Evolutionary conservation across 1,140 invertebrate genomes (phyloP), one percentile per base, ranked within the genome.

Genomic region (Phymorhynchus buccinoides): DNA sequence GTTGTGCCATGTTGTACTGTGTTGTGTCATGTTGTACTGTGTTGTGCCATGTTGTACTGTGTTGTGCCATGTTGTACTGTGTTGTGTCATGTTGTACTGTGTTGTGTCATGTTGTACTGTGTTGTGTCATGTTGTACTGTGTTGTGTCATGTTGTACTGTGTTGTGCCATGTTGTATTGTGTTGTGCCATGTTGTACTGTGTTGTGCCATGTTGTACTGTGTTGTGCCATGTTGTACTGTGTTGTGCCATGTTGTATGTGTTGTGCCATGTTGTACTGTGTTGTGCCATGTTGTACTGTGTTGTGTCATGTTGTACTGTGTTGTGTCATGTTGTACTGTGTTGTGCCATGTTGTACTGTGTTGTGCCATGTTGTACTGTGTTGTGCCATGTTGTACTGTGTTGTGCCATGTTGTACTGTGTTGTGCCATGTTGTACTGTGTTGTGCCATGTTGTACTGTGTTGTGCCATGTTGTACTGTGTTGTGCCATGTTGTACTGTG

Each of bases 31-130:
- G 18, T 48, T 48, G 44, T 48, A 18, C 18, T 48, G 44, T 48
- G 18, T 39, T 79, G 6, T 71, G 35, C 16, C 30, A 39, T 39
- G 41, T 86, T 62, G 78, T 62, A 16, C 68, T 81, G 84, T 39
- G 78, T 42, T 80, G 79, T 80, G 18, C 18, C 41, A 7, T 80
- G 39, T 32, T 39, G 16, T 14, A 22, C 3, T 62, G 37, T 79
- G n/a, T 73, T 22, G 18, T 37, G 1, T n/a, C n/a, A n/a, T n/a
- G 18, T 62, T 3, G 6, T 32, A 39, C 62, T 66, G 7, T 62
- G 35, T 35, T 82, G 0, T 56, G 7, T 52, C 30, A 1, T 44
- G 12, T 52, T 1, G 14, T 81, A n/a, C 35, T 56, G 30, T 56
- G 42, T 62, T 30, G 48, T 48, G 35, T 66, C 35, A 3, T 22